Evolutionary conservation across 2,888 invertebrate genomes (phyloP), one percentile per base, ranked within the genome.

Genomic region (Bellardia pandia): DNA sequence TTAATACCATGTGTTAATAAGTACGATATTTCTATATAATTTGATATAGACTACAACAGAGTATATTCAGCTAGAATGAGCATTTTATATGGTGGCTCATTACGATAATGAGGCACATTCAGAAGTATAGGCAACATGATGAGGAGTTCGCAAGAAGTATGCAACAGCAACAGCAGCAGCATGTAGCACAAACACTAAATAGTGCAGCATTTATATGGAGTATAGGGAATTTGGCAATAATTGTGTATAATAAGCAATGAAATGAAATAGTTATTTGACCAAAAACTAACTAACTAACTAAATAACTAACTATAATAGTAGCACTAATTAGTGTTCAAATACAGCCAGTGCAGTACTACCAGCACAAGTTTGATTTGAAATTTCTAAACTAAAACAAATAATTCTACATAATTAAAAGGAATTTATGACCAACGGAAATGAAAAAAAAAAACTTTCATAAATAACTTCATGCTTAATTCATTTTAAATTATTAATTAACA

Each of bases 1-100:
- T 56, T n/a, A 74, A 74, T 48, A 74, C 33, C 60, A 80, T 80
- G 85, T 80, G 80, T 72, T 80, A 85, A 64, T 76, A 77, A 71
- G 40, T 23, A 64, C 72, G 58, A 51, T 81, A 77, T 77, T 85
- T 75, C 40, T 69, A 75, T 62, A 48, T 85, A 85, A 85, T 79
- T 37, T 85, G 85, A 75, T 74, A 56, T 5, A 45, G 37, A 58
- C 40, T 60, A 13, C 16, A 13, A 37, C 16, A 62, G 30, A 16
- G 37, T 37, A 30, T 40, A 53, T 62, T 62, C 8, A 40, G 30
- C 13, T 62, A n/a, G 11, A 80, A 64, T 53, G 53, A 62, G 16
- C 69, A 23, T 79, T 72, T 72, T 64, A 53, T 33, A 16, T 64
- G 16, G 72, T 72, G 81, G 58, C 16, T 82, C 82, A 82, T 82